Evolutionary conservation across 1,140 invertebrate species (phyloP).

Genomic region (Microplitis mediator): DNA sequence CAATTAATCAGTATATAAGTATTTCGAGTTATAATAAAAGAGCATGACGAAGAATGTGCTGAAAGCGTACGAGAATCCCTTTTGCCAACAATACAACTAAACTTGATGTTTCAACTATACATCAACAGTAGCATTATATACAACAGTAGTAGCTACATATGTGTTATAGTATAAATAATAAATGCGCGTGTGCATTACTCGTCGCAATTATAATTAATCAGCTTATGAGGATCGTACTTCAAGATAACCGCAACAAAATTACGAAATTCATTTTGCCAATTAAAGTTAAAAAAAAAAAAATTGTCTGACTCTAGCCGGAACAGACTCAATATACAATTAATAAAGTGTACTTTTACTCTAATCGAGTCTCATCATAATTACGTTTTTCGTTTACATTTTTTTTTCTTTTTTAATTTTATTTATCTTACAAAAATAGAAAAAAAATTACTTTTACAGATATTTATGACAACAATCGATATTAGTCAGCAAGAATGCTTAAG

Average conservation of each 20-base stretch:
- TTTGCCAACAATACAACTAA: conserved; percentile 22
- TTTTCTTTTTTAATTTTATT: too few species aligned
- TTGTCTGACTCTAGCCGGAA: neutral
- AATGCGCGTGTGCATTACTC: neutral
- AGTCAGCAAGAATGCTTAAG: too few species aligned
- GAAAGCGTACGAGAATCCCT: conserved; percentile 55
- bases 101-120: neutral
- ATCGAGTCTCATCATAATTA: too few species aligned
- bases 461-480: too few species aligned
- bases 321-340: conserved; percentile 12
- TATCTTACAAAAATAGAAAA: too few species aligned
- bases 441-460: too few species aligned
- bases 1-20: too few species aligned
- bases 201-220: conserved; percentile 31
- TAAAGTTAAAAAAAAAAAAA: conserved; percentile 22
- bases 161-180: conserved; percentile 16
- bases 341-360: neutral
- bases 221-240: neutral
- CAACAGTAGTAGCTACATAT: conserved; percentile 4
- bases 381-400: too few species aligned
- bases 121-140: neutral
- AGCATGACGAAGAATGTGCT: conserved; percentile 55
- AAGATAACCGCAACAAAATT: conserved; percentile 30
- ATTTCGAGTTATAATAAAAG: conserved; percentile 33
- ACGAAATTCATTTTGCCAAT: conserved; percentile 36